phyloP scores from a whole-genome alignment of 2,113 vertebrate species.

The Eudyptes chrysolophus region DNA sequence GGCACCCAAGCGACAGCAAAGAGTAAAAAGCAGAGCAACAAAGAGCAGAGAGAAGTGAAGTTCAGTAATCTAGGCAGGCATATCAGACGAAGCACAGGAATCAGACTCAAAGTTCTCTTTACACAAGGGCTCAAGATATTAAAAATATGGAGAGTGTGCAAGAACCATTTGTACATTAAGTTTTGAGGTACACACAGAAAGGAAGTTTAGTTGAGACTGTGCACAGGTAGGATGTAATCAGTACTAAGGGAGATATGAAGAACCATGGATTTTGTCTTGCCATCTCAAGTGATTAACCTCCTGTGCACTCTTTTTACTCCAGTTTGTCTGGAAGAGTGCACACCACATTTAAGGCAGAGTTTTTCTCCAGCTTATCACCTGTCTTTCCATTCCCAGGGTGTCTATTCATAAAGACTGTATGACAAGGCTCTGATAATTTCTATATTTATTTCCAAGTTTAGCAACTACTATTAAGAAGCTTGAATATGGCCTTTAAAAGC shows the following conservation, averaged over 20 bases:
- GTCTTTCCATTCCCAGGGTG: not conserved
- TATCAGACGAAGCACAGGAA: constrained; percentile 72
- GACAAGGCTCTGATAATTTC: not conserved
- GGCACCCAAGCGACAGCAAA: constrained; percentile 80
- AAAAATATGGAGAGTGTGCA: constrained; percentile 27
- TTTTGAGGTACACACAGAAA: constrained; percentile 21
- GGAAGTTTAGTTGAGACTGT: constrained; percentile 49
- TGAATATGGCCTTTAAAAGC: not conserved
- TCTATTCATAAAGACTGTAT: not conserved
- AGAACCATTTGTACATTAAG: constrained; percentile 15
- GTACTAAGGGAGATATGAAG: not conserved
- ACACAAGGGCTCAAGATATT: constrained; percentile 53
- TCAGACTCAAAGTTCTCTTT: constrained; percentile 59
- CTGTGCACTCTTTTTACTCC: not conserved
- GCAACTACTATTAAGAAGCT: not conserved
- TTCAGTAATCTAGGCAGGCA: constrained; percentile 73
- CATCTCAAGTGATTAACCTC: not conserved
- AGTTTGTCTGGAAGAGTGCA: not conserved
- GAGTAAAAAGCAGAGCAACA: constrained; percentile 78
- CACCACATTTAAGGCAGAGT: not conserved
- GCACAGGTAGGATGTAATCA: not conserved
- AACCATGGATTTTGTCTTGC: not conserved
- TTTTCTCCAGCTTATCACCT: not conserved
- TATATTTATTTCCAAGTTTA: not conserved
- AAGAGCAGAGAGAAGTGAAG: constrained; percentile 77